A percentile compares a stretch with the other conserved stretches of the same genome.
phyloP scores from a whole-genome alignment of 2,888 invertebrate genomes.

The Thysanoteuthis rhombus region DNA sequence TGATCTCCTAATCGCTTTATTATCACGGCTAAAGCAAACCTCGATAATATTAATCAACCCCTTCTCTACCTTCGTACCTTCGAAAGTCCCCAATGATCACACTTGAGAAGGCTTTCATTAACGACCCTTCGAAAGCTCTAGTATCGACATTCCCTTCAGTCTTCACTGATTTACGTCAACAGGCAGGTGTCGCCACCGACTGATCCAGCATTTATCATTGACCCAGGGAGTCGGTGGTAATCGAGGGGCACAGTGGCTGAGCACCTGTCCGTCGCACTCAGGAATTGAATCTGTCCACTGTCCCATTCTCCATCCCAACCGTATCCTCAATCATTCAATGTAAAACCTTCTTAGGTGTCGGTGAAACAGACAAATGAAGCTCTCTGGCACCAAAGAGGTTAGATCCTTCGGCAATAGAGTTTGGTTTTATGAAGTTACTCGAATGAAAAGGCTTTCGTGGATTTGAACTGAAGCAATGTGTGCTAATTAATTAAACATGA shows the following conservation, averaged over 20 bases:
- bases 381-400: not conserved
- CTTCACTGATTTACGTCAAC: not conserved
- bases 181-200: not conserved
- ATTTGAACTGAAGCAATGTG: not conserved
- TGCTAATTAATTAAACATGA: not conserved
- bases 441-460: not conserved
- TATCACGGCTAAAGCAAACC: not conserved
- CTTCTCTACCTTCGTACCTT: not conserved
- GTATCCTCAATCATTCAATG: not conserved
- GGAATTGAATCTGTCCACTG: not conserved
- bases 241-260: not conserved
- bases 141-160: not conserved
- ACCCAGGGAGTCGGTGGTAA: not conserved
- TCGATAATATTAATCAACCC: not conserved
- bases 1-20: not conserved
- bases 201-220: not conserved
- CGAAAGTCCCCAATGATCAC: not conserved
- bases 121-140: not conserved
- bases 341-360: not conserved
- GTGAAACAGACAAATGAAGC: not conserved
- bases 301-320: not conserved
- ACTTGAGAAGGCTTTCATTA: not conserved
- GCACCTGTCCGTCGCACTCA: not conserved
- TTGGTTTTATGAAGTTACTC: not conserved
- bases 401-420: not conserved